Evolutionary conservation across 2,113 vertebrate genomes (phyloP).

Genomic region (Pterophyllum scalare): DNA sequence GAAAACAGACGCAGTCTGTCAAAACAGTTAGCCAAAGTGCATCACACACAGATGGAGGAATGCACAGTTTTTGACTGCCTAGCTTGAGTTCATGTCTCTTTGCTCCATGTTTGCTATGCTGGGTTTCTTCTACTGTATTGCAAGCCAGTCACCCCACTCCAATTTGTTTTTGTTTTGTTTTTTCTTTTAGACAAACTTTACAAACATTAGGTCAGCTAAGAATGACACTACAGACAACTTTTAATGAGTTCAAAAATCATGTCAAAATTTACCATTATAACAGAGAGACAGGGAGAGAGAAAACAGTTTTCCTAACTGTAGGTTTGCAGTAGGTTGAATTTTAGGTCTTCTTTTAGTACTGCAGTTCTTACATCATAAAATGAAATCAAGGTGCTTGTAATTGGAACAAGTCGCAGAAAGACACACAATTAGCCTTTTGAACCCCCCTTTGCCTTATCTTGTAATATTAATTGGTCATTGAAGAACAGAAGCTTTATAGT

Average conservation of each 20-base stretch:
- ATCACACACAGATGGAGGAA: background rate
- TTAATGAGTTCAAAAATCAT: background rate
- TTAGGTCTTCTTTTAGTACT: background rate
- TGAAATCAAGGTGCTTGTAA: conserved; percentile 25
- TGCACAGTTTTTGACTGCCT: background rate
- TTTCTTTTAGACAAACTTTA: background rate
- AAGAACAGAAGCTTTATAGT: conserved; percentile 16
- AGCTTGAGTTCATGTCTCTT: background rate
- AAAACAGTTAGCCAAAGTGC: background rate
- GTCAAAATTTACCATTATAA: fast-evolving
- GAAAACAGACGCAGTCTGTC: background rate
- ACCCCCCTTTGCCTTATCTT: conserved; percentile 42
- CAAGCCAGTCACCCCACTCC: background rate
- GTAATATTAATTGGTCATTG: conserved; percentile 42
- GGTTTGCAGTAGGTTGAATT: background rate
- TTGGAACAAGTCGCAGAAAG: conserved; percentile 23
- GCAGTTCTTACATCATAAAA: background rate
- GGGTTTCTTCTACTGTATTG: background rate
- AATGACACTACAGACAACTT: background rate
- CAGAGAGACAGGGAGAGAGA: background rate
- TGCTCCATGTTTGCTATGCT: background rate
- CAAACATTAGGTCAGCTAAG: background rate
- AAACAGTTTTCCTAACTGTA: background rate
- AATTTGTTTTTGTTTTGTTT: background rate
- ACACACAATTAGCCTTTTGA: conserved; percentile 44